These are phyloP conservation scores for Tridacna crocea DNA, from an alignment of 2,888 invertebrate species.

Conservation along the genomic window DNA sequence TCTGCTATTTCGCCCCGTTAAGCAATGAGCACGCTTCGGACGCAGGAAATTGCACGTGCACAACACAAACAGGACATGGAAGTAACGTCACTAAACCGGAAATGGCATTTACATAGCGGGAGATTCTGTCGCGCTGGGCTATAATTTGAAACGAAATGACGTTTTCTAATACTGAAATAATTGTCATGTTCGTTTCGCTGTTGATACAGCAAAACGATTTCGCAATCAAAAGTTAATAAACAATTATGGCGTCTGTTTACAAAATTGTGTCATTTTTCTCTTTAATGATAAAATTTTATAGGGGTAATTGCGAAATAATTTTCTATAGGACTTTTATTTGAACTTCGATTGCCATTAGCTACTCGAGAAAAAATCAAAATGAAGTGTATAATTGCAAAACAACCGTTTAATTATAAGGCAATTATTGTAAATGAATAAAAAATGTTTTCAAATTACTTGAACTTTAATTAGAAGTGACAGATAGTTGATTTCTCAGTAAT, in stretches of 20 bases:
- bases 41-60: constrained; percentile 55
- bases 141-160: constrained; percentile 47
- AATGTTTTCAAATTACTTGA: neutral
- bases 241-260: constrained; percentile 47
- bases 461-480: constrained; percentile 18
- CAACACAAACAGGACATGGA: constrained; percentile 44
- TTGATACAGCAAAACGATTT: constrained; percentile 35
- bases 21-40: constrained; percentile 28
- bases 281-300: constrained; percentile 28
- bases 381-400: constrained; percentile 17
- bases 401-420: constrained; percentile 12
- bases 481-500: neutral
- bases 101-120: constrained; percentile 30
- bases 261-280: constrained; percentile 38
- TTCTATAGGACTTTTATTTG: constrained; percentile 23
- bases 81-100: constrained; percentile 51
- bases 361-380: constrained; percentile 14
- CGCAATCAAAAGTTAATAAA: constrained; percentile 49
- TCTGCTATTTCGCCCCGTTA: constrained; percentile 48
- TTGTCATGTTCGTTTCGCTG: constrained; percentile 28
- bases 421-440: constrained; percentile 17
- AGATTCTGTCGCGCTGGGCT: constrained; percentile 31
- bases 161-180: constrained; percentile 33
- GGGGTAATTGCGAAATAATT: constrained; percentile 17
- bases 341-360: constrained; percentile 28